Percentiles rank a stretch among this genome's conserved stretches.
These are phyloP conservation scores for Tympanoctomys barrerae DNA, from an alignment of 2,797 vertebrate species.

Conservation along the genomic window DNA sequence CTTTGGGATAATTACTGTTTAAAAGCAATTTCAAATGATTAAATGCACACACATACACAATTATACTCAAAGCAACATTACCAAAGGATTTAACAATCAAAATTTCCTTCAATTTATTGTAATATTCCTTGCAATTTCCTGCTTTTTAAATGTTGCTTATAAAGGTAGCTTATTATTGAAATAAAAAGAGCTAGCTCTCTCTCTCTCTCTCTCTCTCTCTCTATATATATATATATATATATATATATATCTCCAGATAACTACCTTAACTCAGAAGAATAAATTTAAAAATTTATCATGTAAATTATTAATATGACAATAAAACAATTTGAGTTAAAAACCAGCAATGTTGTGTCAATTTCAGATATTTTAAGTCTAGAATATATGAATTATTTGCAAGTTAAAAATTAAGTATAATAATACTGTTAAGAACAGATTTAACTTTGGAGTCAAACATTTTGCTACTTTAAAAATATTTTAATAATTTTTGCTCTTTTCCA, in stretches of 20 bases:
- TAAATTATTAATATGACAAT: constrained; percentile 16
- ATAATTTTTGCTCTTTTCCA: constrained; percentile 46
- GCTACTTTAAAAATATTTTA: background rate
- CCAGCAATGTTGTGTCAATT: background rate
- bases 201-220: too few relatives aligned
- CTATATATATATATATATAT: background rate
- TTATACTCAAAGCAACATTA: constrained; percentile 26
- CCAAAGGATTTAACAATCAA: constrained; percentile 30
- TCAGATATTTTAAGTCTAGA: constrained; percentile 60
- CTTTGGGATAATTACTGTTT: constrained; percentile 51
- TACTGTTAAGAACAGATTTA: constrained; percentile 30
- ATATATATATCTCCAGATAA: constrained; percentile 48
- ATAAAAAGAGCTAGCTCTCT: background rate
- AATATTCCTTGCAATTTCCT: constrained; percentile 55
- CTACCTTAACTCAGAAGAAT: constrained; percentile 59
- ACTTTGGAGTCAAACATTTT: constrained; percentile 56
- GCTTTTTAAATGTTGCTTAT: constrained; percentile 55
- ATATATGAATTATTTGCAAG: background rate
- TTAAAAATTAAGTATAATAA: constrained; percentile 51
- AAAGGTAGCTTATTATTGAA: constrained; percentile 60
- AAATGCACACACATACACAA: background rate
- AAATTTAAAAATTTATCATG: constrained; percentile 60
- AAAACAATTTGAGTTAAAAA: constrained; percentile 43
- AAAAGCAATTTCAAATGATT: constrained; percentile 62
- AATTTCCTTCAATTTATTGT: constrained; percentile 49